Percentiles rank a stretch among this genome's conserved stretches.
These are phyloP conservation scores for Agrypnia vestita DNA, from an alignment of 1,140 invertebrate genomes.

Conservation along the genomic window DNA sequence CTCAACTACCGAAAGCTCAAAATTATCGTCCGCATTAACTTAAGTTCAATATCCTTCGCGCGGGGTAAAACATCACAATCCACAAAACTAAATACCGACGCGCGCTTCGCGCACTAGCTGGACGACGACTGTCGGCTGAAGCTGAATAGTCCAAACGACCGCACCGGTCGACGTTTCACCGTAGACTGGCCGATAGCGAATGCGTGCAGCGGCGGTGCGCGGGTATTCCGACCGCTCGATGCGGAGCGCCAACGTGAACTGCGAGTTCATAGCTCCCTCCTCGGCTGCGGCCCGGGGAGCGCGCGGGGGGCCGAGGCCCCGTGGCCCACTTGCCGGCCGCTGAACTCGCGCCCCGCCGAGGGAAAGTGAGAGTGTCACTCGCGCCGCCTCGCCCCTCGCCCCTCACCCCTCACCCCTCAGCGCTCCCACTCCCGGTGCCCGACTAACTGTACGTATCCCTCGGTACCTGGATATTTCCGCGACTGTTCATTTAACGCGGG, in stretches of 20 bases:
- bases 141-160: slow-evolving; percentile 57
- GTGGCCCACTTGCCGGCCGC: slow-evolving; percentile 80
- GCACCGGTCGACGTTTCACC: slow-evolving; percentile 65
- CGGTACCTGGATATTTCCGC: not conserved
- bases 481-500: not conserved
- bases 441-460: slow-evolving; percentile 8
- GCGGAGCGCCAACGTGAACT: slow-evolving; percentile 65
- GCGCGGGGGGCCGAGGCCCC: slow-evolving; percentile 73
- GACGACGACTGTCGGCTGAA: slow-evolving; percentile 62
- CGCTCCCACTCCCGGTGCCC: not conserved
- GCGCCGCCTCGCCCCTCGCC: slow-evolving; percentile 7
- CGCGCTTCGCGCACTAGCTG: slow-evolving; percentile 53
- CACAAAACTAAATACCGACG: slow-evolving; percentile 46
- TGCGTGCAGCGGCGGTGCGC: slow-evolving; percentile 24
- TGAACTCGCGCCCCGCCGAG: slow-evolving; percentile 72
- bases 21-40: slow-evolving; percentile 5
- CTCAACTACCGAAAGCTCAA: not conserved
- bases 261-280: slow-evolving; percentile 57
- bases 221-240: slow-evolving; percentile 60
- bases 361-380: slow-evolving; percentile 76
- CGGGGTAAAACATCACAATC: slow-evolving; percentile 45
- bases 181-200: slow-evolving; percentile 63
- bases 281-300: slow-evolving; percentile 56
- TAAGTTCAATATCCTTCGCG: slow-evolving; percentile 28
- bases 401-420: slow-evolving; percentile 11